Evolutionary conservation across 2,888 invertebrate genomes (phyloP).

Genomic region (Kryphioiulus occultus): DNA sequence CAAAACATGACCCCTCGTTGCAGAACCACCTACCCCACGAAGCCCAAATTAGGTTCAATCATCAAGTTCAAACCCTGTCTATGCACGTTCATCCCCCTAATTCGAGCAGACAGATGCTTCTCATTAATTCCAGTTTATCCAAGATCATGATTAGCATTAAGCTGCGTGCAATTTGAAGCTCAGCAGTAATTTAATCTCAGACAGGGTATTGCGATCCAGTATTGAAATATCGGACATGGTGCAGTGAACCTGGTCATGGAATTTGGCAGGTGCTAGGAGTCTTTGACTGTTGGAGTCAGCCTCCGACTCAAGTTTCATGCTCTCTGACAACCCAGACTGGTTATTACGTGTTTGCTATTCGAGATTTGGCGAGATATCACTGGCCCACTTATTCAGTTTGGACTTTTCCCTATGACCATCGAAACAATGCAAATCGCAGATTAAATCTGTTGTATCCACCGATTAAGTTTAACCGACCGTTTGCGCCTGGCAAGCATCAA

Average conservation of each 20-base stretch:
- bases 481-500: too few relatives aligned
- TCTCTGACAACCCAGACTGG: conserved; percentile 19
- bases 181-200: conserved; percentile 9
- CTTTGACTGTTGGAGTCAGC: conserved; percentile 17
- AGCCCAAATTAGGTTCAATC: neutral
- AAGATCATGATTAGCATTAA: neutral
- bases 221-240: conserved; percentile 30
- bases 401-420: neutral
- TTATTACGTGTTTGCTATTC: conserved; percentile 17
- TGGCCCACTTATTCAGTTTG: neutral
- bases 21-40: too few relatives aligned
- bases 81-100: neutral
- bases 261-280: conserved; percentile 28
- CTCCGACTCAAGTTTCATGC: neutral
- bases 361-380: neutral
- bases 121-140: conserved; percentile 1
- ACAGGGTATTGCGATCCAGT: neutral
- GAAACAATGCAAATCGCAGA: too few relatives aligned
- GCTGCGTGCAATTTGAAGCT: neutral
- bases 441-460: too few relatives aligned
- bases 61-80: neutral
- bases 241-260: neutral
- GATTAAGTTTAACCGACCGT: too few relatives aligned
- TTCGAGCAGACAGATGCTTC: neutral
- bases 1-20: too few relatives aligned